Conservation (phyloP, 2,113 vertebrate genomes). For the Speoplatyrhinus poulsoni region DNA sequence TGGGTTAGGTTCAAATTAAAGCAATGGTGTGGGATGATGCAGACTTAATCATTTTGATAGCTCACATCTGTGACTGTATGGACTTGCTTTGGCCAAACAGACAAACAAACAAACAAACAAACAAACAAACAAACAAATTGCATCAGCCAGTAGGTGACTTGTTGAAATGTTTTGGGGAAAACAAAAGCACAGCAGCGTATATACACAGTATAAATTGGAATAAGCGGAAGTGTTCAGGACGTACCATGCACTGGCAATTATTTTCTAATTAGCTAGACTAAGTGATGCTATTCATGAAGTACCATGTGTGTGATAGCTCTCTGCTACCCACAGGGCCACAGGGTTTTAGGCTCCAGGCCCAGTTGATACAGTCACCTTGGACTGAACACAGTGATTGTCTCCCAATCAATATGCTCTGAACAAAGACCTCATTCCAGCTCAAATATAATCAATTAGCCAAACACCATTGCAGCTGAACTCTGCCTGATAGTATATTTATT, state of each 20-base stretch:
- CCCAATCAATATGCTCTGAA: slow-evolving; percentile 23
- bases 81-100: too few relatives aligned
- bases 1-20: too few relatives aligned
- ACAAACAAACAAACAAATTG: too few relatives aligned
- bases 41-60: too few relatives aligned
- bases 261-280: not conserved
- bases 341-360: not conserved
- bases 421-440: slow-evolving; percentile 32
- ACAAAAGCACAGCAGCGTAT: too few relatives aligned
- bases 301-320: not conserved
- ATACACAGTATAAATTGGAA: too few relatives aligned
- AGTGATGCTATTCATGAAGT: slow-evolving; percentile 20
- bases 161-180: too few relatives aligned
- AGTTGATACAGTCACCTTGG: not conserved
- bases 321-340: not conserved
- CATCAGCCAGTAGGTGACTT: too few relatives aligned
- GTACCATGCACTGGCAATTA: not conserved
- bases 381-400: slow-evolving; percentile 19
- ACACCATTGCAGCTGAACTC: slow-evolving; percentile 23
- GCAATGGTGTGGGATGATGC: too few relatives aligned
- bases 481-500: not conserved
- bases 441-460: slow-evolving; percentile 50
- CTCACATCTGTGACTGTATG: too few relatives aligned
- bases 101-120: too few relatives aligned
- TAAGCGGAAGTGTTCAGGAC: too few relatives aligned